Conservation (phyloP, 1,140 invertebrate genomes). For the Drosophila burlai region DNA sequence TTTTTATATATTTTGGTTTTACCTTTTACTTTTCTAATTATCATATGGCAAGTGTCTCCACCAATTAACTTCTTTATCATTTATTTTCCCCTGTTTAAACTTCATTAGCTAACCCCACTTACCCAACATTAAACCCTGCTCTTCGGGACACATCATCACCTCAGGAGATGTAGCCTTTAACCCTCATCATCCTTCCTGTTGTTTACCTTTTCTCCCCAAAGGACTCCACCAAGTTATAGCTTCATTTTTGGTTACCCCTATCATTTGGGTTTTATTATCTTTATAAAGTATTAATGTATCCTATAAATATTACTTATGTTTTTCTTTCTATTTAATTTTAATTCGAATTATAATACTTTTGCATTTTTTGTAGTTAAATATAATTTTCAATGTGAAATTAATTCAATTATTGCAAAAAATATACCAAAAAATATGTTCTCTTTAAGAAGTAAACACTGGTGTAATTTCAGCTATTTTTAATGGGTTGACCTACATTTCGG, state of each 20-base stretch:
- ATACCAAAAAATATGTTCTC: not conserved
- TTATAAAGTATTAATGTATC: not conserved
- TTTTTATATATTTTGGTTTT: not conserved
- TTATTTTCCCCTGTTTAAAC: not conserved
- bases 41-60: not conserved
- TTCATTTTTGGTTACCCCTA: not conserved
- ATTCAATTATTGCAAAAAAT: not conserved
- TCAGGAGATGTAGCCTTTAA: not conserved
- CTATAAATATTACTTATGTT: not conserved
- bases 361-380: too few species aligned
- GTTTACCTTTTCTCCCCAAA: slow-evolving; percentile 13
- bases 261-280: not conserved
- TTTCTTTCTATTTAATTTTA: not conserved
- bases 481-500: slow-evolving; percentile 5
- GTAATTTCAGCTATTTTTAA: not conserved
- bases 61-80: not conserved
- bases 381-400: not conserved
- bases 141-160: slow-evolving; percentile 8
- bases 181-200: slow-evolving; percentile 14
- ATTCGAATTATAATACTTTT: not conserved
- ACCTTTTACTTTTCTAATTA: not conserved
- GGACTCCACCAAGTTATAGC: not conserved
- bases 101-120: slow-evolving; percentile 8
- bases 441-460: too few species aligned
- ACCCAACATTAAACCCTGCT: not conserved